Base-by-base conservation (phyloP, 2,888 invertebrate genomes). In the Scaptomyza parva region DNA sequence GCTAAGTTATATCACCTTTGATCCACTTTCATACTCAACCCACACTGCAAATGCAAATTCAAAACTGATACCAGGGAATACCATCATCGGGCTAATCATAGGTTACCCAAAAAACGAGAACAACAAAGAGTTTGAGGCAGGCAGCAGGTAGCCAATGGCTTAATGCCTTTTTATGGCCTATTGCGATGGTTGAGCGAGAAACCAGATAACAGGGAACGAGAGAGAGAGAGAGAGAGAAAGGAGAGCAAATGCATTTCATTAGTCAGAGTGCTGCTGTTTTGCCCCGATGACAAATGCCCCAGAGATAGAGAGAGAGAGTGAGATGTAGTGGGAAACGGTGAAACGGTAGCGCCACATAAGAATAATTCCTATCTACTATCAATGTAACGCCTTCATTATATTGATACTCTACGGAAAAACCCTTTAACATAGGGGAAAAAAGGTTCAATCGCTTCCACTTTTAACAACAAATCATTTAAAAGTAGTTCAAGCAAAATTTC, bases 101-200 rank as follows among this genome's bases (percentile, higher is more conserved):
- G 69, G 64, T 43, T 50, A 28, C 14, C 14, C 12, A 44, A 14
- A 44, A 6, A 44, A 43, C 28, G 9, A 2, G 22, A 30, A 3
- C 1, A 3, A 30, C n/a, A n/a, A n/a, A n/a, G n/a, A n/a, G n/a
- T n/a, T n/a, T n/a, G n/a, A n/a, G n/a, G 12, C 30, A n/a, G 30
- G 14, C 5, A 18, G 11, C 82, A 78, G 74, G 63, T 68, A 71
- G 74, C 67, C 53, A 67, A 41, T 40, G 62, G 61, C 47, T 28
- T 74, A 71, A 64, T 70, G 80, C 58, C 58, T 73, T 80, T 80
- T 69, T 78, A 78, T 62, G 79, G 86, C 86, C 86, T 72, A 60
- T 74, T 50, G 57, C 14, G 20, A 2, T 2, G 28, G 17, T 28
- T 28, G 33, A 2, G 5, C n/a, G 14, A 14, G 14, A 6, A 35